Base-by-base conservation (phyloP, 1,140 invertebrate species). In the Procambarus virginalis region DNA sequence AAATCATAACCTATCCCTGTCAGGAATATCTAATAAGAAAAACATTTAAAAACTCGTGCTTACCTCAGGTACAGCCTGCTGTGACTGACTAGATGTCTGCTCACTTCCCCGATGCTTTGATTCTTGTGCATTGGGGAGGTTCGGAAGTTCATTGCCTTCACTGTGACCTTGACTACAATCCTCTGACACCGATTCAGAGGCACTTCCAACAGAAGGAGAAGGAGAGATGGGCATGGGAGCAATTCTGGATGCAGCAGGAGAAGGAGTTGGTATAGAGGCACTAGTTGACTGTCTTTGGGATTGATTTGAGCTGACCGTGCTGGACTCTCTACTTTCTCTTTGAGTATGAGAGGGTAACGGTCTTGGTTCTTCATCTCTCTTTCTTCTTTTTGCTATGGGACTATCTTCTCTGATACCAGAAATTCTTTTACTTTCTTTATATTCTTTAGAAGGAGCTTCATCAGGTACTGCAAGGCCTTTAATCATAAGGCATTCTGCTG, bases 401-500 rank as follows among this genome's bases (percentile, higher is more conserved):
- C 87, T 89, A 64, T 89, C 87, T 77, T 84, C 87, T 78, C 73
- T 89, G 22, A 80, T 45, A 83, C 45, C 46, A 60, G 46, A 84
- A 84, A 49, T 89, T 84, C 87, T 58, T 77, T 89, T 89, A 64
- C 55, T 82, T 84, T 89, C 87, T 89, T 84, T 89, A 83, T 34
- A 77, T 12, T 86, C 84, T 70, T 80, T 80, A 46, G 85, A 46
- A 20, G 87, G 87, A 55, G 87, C 80, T 89, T 89, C 87, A 78
- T 89, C 87, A 84, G 87, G 87, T 78, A 89, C 87, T 68, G 87
- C 87, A 58, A 89, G 60, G 80, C 87, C 87, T 78, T 89, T 89
- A 5, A 89, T 89, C 87, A 89, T 89, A n/a, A 89, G 58, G 58
- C 87, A 89, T 78, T 89, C 87, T 6, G 87, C 87, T 34, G 87